Percentiles rank a stretch among this genome's conserved stretches.
These are phyloP conservation scores for Temnothorax longispinosus DNA, from an alignment of 1,140 invertebrate species.

Conservation along the genomic window DNA sequence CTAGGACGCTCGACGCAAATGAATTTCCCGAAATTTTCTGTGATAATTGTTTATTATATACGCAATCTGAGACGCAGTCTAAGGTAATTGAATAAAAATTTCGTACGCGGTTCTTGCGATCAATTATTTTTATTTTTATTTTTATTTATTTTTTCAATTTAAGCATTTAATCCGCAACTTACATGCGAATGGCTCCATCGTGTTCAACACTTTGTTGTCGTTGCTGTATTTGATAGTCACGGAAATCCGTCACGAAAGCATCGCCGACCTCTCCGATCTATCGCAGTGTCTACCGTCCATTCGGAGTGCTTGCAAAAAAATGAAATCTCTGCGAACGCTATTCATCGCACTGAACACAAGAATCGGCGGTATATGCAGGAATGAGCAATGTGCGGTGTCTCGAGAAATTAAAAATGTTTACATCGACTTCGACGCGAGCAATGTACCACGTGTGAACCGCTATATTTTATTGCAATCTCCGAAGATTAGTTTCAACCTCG, in stretches of 20 bases:
- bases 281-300: constrained; percentile 35
- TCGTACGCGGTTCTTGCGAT: background rate
- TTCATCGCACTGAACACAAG: background rate
- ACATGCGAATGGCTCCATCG: constrained; percentile 23
- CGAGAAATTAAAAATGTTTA: background rate
- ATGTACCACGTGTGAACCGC: constrained; percentile 45
- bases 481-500: constrained; percentile 46
- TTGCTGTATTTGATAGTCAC: background rate
- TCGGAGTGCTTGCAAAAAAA: background rate
- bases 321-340: constrained; percentile 7
- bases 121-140: background rate
- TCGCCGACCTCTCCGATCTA: constrained; percentile 36
- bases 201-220: constrained; percentile 34
- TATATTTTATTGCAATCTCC: constrained; percentile 51
- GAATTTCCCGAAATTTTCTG: constrained; percentile 61
- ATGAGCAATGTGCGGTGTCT: background rate
- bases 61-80: constrained; percentile 46
- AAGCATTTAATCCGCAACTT: constrained; percentile 32
- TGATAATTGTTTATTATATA: constrained; percentile 58
- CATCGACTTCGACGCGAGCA: background rate
- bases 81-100: constrained; percentile 49
- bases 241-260: constrained; percentile 46
- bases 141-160: constrained; percentile 9
- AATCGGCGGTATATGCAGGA: background rate
- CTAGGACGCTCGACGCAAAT: constrained; percentile 66